phyloP scores from a whole-genome alignment of 53 echinoderm and acorn worm genomes.

The Antedon mediterranea region DNA sequence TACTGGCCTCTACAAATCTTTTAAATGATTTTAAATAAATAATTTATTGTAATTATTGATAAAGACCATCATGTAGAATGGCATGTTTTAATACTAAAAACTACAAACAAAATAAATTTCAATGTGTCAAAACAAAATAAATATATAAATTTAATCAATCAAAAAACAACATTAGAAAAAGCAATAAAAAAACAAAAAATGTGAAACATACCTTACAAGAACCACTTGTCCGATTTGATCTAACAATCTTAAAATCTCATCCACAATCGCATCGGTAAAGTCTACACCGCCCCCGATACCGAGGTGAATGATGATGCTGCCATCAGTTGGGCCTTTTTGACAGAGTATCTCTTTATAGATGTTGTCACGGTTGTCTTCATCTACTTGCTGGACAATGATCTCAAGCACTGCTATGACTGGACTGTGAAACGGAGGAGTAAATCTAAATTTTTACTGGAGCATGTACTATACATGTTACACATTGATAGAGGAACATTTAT shows the following conservation, averaged over 20 bases:
- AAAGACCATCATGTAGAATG: too few species aligned
- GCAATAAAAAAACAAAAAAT: too few species aligned
- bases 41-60: neutral
- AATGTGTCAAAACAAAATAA: neutral
- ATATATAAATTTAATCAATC: too few species aligned
- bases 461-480: too few species aligned
- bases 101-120: neutral
- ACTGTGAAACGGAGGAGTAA: conserved; percentile 14
- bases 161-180: too few species aligned
- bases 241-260: conserved; percentile 35
- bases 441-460: too few species aligned
- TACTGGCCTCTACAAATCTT: conserved; percentile 62
- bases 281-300: conserved; percentile 24
- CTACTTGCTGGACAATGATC: conserved; percentile 54
- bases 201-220: conserved; percentile 49
- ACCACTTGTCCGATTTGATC: conserved; percentile 46
- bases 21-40: too few species aligned
- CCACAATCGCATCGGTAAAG: conserved; percentile 54
- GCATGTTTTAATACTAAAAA: neutral
- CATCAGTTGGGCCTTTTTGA: conserved; percentile 86
- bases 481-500: too few species aligned
- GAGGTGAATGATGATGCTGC: conserved; percentile 55
- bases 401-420: conserved; percentile 76
- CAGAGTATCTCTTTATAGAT: conserved; percentile 75
- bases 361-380: conserved; percentile 39